Evolutionary conservation across 2,888 invertebrate genomes (phyloP), one percentile per base, ranked within the genome.

Genomic region (Furcula furcula): DNA sequence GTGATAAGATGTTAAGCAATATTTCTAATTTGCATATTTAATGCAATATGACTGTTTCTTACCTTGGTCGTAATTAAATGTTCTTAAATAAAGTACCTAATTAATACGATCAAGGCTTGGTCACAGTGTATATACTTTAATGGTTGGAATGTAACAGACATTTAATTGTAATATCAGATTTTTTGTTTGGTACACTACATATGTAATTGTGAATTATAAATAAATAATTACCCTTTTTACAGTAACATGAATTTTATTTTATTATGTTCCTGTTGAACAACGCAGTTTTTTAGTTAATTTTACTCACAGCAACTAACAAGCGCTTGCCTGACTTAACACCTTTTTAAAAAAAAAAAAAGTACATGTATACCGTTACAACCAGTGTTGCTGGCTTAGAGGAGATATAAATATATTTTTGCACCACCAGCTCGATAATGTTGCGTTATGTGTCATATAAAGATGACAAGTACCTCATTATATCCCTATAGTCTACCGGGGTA

Each of bases 151-250:
- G 36, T 47, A 50, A 52, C 49, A 44, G 55, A 55, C 51, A 48
- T 62, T 55, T 64, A 46, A 74, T 80, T 77, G 67, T 80, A 77
- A 69, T 69, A 68, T 76, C 65, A 67, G 57, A 69, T 68, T 74
- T 63, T 73, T 78, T 72, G 70, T 82, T 84, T 77, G 74, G 75
- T 77, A 79, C 64, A 76, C 75, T 66, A 74, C 76, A 70, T 76
- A 73, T 65, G 72, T 26, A 26, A 68, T 78, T 84, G 79, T 85
- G 82, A 83, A 86, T 78, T 85, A 84, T 79, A 79, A 87, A 86
- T 87, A 87, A 86, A 87, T 79, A 77, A 82, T 58, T 60, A 56
- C 61, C 81, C 82, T 83, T 87, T 85, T 84, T 87, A 83, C 82
- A 84, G 65, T 58, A 67, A n/a, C n/a, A 23, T 15, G 23, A 26